These are phyloP conservation scores for Heliconius ismenius DNA, from an alignment of 2,888 invertebrate genomes.

Conservation along the genomic window DNA sequence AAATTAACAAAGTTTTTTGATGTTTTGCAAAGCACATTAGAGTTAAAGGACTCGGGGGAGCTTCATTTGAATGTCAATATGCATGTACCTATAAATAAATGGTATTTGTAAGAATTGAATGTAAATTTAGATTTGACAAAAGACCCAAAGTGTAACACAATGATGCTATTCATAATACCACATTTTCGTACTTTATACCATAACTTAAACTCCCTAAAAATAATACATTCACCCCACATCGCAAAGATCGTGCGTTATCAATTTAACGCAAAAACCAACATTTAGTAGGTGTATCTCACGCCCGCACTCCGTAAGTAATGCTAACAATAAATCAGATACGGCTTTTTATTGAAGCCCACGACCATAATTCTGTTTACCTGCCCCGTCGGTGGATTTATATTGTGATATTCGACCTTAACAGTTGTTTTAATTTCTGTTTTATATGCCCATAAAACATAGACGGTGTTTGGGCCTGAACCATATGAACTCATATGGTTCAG, in stretches of 20 bases:
- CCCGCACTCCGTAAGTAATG: constrained; percentile 48
- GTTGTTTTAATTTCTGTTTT: constrained; percentile 37
- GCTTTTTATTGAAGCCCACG: constrained; percentile 58
- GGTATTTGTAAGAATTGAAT: not conserved
- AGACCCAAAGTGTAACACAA: not conserved
- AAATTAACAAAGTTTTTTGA: constrained; percentile 46
- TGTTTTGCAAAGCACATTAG: constrained; percentile 39
- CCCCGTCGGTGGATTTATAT: constrained; percentile 38
- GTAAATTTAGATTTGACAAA: not conserved
- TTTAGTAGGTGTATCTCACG: constrained; percentile 44
- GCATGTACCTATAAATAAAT: not conserved
- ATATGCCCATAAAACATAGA: constrained; percentile 12
- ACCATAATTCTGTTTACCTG: constrained; percentile 56
- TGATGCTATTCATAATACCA: not conserved
- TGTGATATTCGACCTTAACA: constrained; percentile 34
- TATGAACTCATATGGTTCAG: not conserved
- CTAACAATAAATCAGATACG: constrained; percentile 65
- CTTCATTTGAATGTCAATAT: constrained; percentile 30
- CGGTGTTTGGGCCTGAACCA: no score
- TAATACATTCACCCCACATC: constrained; percentile 26
- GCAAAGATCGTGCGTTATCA: constrained; percentile 40
- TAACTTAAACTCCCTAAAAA: constrained; percentile 20
- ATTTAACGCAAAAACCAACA: constrained; percentile 40
- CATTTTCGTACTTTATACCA: not conserved
- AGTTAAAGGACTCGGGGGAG: constrained; percentile 38